Evolutionary conservation across 2,797 vertebrate species (phyloP).

Genomic region (Micropoecilia bifurca): DNA sequence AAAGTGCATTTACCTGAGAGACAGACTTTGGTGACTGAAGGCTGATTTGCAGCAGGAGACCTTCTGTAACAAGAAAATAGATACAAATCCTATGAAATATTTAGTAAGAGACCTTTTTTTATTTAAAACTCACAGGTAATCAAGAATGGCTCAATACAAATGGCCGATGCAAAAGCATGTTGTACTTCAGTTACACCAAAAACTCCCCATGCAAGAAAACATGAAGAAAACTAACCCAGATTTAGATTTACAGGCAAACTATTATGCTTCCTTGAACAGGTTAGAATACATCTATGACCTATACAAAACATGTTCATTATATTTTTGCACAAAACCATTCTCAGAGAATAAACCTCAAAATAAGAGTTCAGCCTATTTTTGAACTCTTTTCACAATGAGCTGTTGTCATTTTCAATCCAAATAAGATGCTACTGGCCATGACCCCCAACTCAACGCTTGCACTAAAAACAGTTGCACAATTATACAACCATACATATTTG

Average conservation of each 20-base stretch:
- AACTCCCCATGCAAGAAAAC: background rate
- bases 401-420: background rate
- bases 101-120: background rate
- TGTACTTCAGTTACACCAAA: background rate
- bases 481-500: no score
- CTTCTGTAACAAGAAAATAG: constrained; percentile 81
- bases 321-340: no score
- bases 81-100: background rate
- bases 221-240: background rate
- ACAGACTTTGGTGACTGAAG: constrained; percentile 86
- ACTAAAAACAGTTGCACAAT: no score
- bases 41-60: constrained; percentile 90
- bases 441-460: no score
- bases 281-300: no score
- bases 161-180: background rate
- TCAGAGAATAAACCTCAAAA: no score
- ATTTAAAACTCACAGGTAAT: background rate
- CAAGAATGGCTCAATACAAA: background rate
- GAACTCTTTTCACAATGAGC: background rate
- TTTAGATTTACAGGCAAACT: no score
- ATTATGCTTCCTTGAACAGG: no score
- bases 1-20: constrained; percentile 86
- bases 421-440: background rate
- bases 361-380: no score
- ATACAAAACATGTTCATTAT: no score